Evolutionary conservation across 1,140 invertebrate genomes (phyloP), one percentile per base, ranked within the genome.

Genomic region (Teleogryllus occipitalis): DNA sequence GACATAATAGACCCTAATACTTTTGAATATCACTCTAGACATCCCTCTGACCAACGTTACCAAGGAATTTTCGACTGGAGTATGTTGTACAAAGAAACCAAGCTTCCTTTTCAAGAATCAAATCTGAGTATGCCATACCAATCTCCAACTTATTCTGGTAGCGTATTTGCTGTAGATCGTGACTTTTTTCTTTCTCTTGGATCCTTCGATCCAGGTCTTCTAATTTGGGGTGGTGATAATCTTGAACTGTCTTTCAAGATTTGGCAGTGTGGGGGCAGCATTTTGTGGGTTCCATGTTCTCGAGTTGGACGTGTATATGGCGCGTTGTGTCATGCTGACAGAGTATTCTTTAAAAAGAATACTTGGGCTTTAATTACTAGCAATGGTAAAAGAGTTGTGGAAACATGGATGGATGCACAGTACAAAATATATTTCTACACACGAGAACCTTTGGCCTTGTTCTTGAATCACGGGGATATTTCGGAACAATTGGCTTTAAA

Each of bases 331-430:
- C 83, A 96, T 95, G 87, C 96, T 98, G 88, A 97, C 97, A 0
- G 98, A 98, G 85, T 94, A 92, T 82, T 96, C 98, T 85, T 95
- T 95, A 72, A 91, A 95, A 86, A 89, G 92, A 83, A 96, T 97
- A 85, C 96, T 95, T 7, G 95, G 97, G 88, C n/a, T n/a, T n/a
- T n/a, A n/a, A n/a, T n/a, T n/a, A 96, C 95, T 74, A 94, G 96
- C 73, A 98, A 98, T 87, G 97, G 95, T 1, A 95, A 94, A 8
- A 89, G 97, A 80, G 90, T 96, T 84, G 97, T 95, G 0, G 91
- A 97, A 84, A 96, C 98, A 6, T 99, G 98, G 98, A 98, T 99
- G 97, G 97, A 98, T 85, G 94, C 96, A 76, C 98, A 96, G 83
- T 94, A 94, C 74, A 89, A 94, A 82, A 89, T 96, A 76, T 97